These are phyloP conservation scores for Synergus laeviventris DNA, from an alignment of 2,888 invertebrate species.

Conservation along the genomic window DNA sequence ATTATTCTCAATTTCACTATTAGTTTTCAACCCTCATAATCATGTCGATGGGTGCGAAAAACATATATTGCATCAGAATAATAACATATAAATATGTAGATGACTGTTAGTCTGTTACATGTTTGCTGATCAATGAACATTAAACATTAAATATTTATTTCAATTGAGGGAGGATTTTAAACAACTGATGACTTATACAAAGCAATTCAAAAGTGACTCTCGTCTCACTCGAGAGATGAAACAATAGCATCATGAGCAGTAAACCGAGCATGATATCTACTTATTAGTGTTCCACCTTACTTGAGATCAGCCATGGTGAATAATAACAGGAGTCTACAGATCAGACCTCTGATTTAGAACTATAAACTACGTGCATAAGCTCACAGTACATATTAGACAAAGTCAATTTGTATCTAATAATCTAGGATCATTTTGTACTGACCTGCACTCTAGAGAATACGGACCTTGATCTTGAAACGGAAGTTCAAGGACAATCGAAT, in stretches of 20 bases:
- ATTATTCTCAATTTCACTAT: constrained; percentile 53
- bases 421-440: constrained; percentile 11
- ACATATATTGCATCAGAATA: neutral
- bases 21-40: constrained; percentile 47
- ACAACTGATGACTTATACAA: neutral
- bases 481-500: constrained; percentile 1
- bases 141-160: too few species aligned
- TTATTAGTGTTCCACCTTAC: constrained; percentile 18
- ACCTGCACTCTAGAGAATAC: constrained; percentile 1
- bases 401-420: constrained; percentile 24
- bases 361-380: constrained; percentile 18
- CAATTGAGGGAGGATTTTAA: neutral
- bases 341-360: constrained; percentile 16
- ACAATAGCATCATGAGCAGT: neutral
- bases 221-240: neutral
- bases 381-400: constrained; percentile 12
- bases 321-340: neutral
- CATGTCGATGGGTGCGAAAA: neutral
- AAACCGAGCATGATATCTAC: neutral
- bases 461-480: constrained; percentile 8
- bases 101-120: too few species aligned
- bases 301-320: neutral
- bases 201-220: neutral
- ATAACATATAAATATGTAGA: too few species aligned
- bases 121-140: too few species aligned